Evolutionary conservation across 2,888 invertebrate species (phyloP), one percentile per base, ranked within the genome.

Genomic region (Hydrotaea diabolus): DNA sequence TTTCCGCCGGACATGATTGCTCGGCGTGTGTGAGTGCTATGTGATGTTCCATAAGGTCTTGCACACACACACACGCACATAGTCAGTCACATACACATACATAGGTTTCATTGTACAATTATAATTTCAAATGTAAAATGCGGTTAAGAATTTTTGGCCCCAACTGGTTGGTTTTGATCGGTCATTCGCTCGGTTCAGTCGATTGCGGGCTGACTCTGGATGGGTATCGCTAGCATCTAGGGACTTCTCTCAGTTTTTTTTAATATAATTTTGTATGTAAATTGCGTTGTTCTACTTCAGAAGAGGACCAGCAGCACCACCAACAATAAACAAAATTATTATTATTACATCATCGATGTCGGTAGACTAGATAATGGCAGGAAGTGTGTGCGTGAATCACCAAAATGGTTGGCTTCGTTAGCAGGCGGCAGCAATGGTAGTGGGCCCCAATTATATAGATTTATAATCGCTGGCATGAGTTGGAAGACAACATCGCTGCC

Each of bases 81-180:
- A 15, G 13, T 11, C 59, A 8, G 3, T 26, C 59, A 4, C 26
- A 21, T 11, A 4, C 59, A 4, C 26, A 21, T 11, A 4, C 9
- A 11, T 21, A 15, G 13, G 59, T 19, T 7, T 31, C 46, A 69
- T 5, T 69, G 15, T 82, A 73, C 76, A 82, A 77, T 82, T 79
- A 85, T 77, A 82, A 82, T 85, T 82, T 85, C 73, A 85, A 79
- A 82, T 82, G 81, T 82, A 85, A 85, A 85, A 82, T 85, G 85
- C 62, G 85, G 84, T 82, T 77, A 85, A 31, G 13, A 57, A 36
- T 66, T 71, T 57, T 64, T 73, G 26, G 69, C 19, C 15, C 69
- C 13, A 13, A 23, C 19, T 19, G 66, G 31, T 66, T 66, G 19
- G 69, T 9, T 39, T 19, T 21, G 17, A 23, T 19, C 13, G 9